These are phyloP conservation scores for Cryptocephalus moraei DNA, from an alignment of 2,888 invertebrate species.

Conservation along the genomic window DNA sequence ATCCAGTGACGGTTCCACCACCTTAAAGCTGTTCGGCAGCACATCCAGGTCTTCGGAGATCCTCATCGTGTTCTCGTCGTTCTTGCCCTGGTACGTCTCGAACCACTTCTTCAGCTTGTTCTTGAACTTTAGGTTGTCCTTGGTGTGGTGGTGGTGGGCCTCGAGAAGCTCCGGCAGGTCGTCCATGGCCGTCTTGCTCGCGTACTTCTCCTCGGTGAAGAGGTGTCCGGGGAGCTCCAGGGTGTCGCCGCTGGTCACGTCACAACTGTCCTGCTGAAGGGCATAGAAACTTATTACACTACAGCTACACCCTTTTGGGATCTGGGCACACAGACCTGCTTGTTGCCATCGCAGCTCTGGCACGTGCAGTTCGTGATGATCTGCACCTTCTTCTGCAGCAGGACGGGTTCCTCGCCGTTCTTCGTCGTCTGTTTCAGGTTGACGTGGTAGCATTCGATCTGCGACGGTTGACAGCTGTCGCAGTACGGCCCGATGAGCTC, in stretches of 20 bases:
- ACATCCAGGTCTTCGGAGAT: constrained; percentile 10
- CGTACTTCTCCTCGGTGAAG: constrained; percentile 24
- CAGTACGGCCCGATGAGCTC: constrained; percentile 55
- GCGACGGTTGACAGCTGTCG: constrained; percentile 57
- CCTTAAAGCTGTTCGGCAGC: constrained; percentile 23
- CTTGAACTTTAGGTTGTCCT: constrained; percentile 19
- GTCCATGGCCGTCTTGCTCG: constrained; percentile 20
- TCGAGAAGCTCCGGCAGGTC: constrained; percentile 31
- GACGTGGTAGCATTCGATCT: constrained; percentile 55
- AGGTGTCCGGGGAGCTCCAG: constrained; percentile 36
- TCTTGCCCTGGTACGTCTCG: constrained; percentile 5
- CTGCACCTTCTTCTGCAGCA: constrained; percentile 50
- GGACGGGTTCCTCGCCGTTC: constrained; percentile 41
- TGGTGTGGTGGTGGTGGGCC: constrained; percentile 24
- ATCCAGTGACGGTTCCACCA: constrained; percentile 27
- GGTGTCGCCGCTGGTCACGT: constrained; percentile 39
- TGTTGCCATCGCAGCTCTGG: constrained; percentile 46
- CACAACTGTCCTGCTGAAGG: constrained; percentile 36
- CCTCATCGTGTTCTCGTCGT: too few relatives aligned
- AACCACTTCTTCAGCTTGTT: constrained; percentile 21
- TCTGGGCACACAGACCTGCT: constrained; percentile 27
- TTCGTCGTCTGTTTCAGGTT: constrained; percentile 44
- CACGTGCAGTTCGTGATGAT: constrained; percentile 58
- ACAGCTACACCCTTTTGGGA: too few relatives aligned
- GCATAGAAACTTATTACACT: too few relatives aligned